Conservation (phyloP, 92 coral and sea anemone species). For the Phenganax subtilis region DNA sequence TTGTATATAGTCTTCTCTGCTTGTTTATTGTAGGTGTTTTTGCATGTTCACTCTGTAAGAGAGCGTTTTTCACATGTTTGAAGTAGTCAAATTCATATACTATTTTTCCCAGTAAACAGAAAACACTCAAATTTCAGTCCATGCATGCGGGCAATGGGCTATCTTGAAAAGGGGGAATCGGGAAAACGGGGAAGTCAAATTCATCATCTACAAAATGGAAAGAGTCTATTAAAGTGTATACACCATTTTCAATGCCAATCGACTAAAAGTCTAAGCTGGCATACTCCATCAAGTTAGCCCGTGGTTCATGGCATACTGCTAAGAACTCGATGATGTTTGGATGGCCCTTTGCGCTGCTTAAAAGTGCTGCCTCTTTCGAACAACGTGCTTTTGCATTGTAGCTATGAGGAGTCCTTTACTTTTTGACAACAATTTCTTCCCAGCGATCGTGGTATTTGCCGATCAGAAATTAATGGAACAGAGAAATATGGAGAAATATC, state of each 20-base stretch:
- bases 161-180: no score
- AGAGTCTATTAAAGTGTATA: constrained; percentile 37
- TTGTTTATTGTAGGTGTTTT: no score
- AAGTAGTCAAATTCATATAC: no score
- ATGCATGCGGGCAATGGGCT: no score
- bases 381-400: constrained; percentile 26
- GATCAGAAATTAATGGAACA: neutral
- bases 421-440: constrained; percentile 25
- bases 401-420: constrained; percentile 28
- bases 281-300: constrained; percentile 45
- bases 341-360: constrained; percentile 35
- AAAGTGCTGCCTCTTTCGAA: constrained; percentile 36
- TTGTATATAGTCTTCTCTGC: no score
- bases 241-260: constrained; percentile 42
- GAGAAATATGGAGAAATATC: no score
- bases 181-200: constrained; percentile 39
- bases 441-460: neutral
- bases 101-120: no score
- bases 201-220: constrained; percentile 43
- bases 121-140: no score
- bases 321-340: constrained; percentile 33
- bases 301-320: constrained; percentile 43
- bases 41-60: no score
- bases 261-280: constrained; percentile 38
- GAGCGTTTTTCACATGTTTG: no score